Percentiles rank a stretch among this genome's conserved stretches.
Conservation (phyloP, 2,113 vertebrate genomes). For the Scytalopus superciliaris region DNA sequence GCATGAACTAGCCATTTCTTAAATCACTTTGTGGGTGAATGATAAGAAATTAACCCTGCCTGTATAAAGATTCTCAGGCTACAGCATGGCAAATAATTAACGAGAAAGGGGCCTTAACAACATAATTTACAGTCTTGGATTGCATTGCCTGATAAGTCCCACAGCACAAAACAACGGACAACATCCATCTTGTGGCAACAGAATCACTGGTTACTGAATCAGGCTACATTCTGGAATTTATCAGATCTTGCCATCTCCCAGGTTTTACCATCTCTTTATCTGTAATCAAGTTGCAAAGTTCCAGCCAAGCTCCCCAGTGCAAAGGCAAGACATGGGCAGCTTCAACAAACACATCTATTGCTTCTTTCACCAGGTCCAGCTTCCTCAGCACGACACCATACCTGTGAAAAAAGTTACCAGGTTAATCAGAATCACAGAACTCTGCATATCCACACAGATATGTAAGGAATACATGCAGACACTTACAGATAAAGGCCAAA, state of each 20-base stretch:
- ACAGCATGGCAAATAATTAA: background rate
- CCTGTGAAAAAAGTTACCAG: constrained; percentile 55
- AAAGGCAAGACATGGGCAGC: constrained; percentile 91
- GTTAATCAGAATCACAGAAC: background rate
- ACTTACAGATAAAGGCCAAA: constrained; percentile 95
- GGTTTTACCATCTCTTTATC: constrained; percentile 95
- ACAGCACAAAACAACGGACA: background rate
- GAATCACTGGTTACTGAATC: background rate
- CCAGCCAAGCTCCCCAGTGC: constrained; percentile 97
- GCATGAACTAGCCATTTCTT: background rate
- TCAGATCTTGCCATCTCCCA: background rate
- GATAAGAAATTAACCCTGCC: background rate
- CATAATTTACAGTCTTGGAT: background rate
- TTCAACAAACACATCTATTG: constrained; percentile 94
- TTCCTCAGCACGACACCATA: constrained; percentile 97
- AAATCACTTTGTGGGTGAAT: background rate
- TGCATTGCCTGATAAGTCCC: background rate
- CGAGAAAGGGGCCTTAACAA: background rate
- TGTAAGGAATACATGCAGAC: background rate
- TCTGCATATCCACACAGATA: background rate
- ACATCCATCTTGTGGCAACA: background rate
- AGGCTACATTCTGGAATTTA: background rate
- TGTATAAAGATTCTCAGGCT: background rate
- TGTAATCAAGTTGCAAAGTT: constrained; percentile 96
- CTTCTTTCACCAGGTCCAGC: constrained; percentile 93